Base-by-base conservation (phyloP, 2,113 vertebrate genomes). In the Tyto alba region DNA sequence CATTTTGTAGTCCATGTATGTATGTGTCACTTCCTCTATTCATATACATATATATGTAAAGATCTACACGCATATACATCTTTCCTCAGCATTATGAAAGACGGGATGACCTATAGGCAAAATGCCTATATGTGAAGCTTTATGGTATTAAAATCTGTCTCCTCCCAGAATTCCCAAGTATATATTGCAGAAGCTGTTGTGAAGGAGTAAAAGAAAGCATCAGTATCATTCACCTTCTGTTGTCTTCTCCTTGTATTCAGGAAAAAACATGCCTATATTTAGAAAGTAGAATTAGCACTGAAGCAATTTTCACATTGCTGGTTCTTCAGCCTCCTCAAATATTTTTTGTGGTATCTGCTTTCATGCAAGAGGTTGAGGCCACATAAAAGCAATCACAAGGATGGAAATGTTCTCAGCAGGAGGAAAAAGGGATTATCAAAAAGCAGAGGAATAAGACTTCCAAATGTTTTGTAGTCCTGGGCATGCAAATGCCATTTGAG, bases 261-360 rank as follows among this genome's bases (percentile, higher is more conserved):
- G 47, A 72, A 81, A 83, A 85, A 57, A 90, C 7, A 4, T 50
- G 41, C 23, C 89, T 93, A 57, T 86, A 67, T 84, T 95, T 93
- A 96, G 94, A 89, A 89, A 88, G 88, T 7, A 83, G 72, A 95
- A 93, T 93, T 95, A 93, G 40, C 87, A 88, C 55, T 77, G 68
- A 92, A 80, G 52, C 79, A 86, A 95, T 96, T 95, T 95, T 88
- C 90, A 88, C 93, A 69, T 89, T 83, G 55, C 64, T 78, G 88
- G 85, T 72, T 67, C 57, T 93, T 90, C 72, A 77, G 50, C 41
- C 30, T 74, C 72, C 80, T 95, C 79, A 76, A 26, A 79, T 79
- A 68, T 26, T 90, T 64, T 86, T 93, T 88, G 78, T 85, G 78
- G 23, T 79, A 53, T 82, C 85, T 94, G 67, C 73, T 89, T 85